Base-by-base conservation (phyloP, 2,797 vertebrate species). In the Kryptopterus vitreolus region DNA sequence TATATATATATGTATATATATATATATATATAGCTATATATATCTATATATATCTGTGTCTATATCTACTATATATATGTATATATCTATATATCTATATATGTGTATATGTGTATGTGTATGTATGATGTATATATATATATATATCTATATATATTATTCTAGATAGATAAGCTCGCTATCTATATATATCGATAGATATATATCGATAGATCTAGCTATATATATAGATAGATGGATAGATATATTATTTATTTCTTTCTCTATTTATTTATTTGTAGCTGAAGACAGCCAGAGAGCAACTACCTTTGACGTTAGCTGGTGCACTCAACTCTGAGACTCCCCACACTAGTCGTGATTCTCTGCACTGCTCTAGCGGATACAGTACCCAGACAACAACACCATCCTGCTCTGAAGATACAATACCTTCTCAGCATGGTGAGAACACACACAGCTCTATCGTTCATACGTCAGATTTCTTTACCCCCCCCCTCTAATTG, bases 361-460 rank as follows among this genome's bases (percentile, higher is more conserved):
- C 94, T 3, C 91, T 95, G 77, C 95, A 95, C 88, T 95, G 95
- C 79, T 95, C 95, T 73, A 94, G 94, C 0, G 95, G 94, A 24
- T 95, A 95, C 90, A 95, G 94, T 92, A 95, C 95, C 4, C 95
- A 95, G 91, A 95, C 94, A 55, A 95, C 94, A 83, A 95, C 95
- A 13, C 95, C 95, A 0, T 95, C 94, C 84, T 95, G 94, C 88
- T 95, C 95, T 0, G 94, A 95, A 84, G 95, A 95, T 90, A 94
- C 95, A 78, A 95, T 95, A 58, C 94, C 94, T 83, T 92, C 93
- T 1, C 95, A 86, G 55, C 85, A 95, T 79, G 89, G 94, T 95
- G 80, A 88, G 89, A 77, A n/a, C 38, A 13, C 24, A 1, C 26
- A 5, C 55, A 20, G 38, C 9, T 24, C 31, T 59, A 53, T 38